phyloP scores from a whole-genome alignment of 1,140 invertebrate genomes.

The Steinernema feltiae region DNA sequence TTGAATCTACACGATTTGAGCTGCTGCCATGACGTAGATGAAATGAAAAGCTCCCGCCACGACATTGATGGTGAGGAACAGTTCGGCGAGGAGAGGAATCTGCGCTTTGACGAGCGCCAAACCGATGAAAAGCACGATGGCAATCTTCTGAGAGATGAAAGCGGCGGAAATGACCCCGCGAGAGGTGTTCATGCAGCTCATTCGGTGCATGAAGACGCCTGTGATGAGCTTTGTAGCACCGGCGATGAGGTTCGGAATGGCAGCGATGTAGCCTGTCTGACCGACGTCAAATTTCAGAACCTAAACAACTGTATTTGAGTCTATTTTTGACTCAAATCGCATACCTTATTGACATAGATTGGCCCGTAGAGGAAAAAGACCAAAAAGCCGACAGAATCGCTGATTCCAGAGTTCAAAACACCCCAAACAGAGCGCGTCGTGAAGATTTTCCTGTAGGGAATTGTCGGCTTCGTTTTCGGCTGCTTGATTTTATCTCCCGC shows the following conservation, averaged over 20 bases:
- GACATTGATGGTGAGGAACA: conserved; percentile 25
- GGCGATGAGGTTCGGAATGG: conserved; percentile 22
- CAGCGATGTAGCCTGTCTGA: conserved; percentile 30
- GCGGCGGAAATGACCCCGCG: background rate
- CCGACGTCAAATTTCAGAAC: conserved; percentile 23
- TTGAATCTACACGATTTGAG: conserved; percentile 21
- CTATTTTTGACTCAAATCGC: background rate
- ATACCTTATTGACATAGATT: conserved; percentile 1
- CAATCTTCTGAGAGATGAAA: conserved; percentile 5
- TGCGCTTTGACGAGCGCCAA: conserved; percentile 1
- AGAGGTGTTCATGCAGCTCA: background rate
- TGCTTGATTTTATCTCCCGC: background rate
- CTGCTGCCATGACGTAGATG: conserved; percentile 23
- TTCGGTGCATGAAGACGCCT: conserved; percentile 3
- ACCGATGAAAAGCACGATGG: conserved; percentile 16
- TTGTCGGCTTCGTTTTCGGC: background rate
- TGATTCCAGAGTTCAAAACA: background rate
- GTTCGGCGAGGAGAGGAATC: conserved; percentile 17
- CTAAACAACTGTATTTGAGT: conserved; percentile 9
- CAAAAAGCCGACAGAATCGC: background rate
- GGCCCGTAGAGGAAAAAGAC: conserved; percentile 8
- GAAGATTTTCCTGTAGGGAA: background rate
- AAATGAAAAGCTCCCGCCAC: conserved; percentile 19
- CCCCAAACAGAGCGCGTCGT: background rate
- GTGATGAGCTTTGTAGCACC: conserved; percentile 24